Evolutionary conservation across 2,888 invertebrate species (phyloP), one percentile per base, ranked within the genome.

Genomic region (Drosophila anomalipes): DNA sequence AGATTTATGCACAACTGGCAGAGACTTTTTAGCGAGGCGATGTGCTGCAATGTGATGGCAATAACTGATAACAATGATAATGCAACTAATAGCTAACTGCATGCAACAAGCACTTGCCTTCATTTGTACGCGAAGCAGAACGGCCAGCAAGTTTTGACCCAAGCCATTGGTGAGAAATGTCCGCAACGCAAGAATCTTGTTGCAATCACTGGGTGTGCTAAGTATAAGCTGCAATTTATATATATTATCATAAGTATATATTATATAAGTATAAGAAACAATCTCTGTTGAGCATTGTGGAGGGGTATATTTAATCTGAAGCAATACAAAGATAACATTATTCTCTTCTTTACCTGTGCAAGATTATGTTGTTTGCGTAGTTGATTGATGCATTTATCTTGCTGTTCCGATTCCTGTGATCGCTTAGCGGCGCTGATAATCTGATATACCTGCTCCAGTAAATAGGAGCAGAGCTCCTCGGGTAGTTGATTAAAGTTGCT

Each of bases 1-100:
- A 93, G 79, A 78, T 93, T 93, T 26, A 93, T 91, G 74, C 93
- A 92, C 51, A 94, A 73, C 75, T 91, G 90, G 70, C 91, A 89
- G 51, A 92, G 85, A 78, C 92, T 91, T 74, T 88, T 90, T 79
- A 92, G 92, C 4, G 93, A 93, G 35, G 92, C 91, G 68, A 93
- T 91, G 51, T 92, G 87, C 94, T 94, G 78, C 14, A 70, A 47
- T 47, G 3, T 16, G 26, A 78, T 53, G 49, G 47, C 3, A 70
- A 67, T 4, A 30, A 33, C 33, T 44, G 41, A 65, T 65, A 56
- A 61, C 32, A 49, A 28, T 47, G 10, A 53, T 30, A 44, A 54
- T 35, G n/a, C 14, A 39, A 44, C 10, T 9, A 14, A 33, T 16
- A 28, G 10, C 39, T 5, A 16, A 51, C 19, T 19, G 6, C 19